phyloP scores from a whole-genome alignment of 2,113 vertebrate genomes.

The Thymallus thymallus region DNA sequence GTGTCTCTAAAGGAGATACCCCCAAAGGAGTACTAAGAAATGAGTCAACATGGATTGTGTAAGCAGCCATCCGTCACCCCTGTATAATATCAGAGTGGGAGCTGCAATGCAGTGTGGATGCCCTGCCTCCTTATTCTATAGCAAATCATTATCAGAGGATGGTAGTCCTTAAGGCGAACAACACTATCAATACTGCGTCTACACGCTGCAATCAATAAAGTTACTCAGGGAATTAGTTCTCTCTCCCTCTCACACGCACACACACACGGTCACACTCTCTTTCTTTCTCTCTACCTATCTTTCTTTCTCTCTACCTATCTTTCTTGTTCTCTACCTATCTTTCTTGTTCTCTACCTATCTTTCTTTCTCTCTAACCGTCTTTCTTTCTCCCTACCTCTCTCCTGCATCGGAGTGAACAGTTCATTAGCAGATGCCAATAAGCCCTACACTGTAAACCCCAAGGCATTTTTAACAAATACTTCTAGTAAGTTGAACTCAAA shows the following conservation, averaged over 20 bases:
- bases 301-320: background rate
- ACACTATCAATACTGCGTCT: constrained; percentile 70
- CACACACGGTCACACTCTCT: background rate
- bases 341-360: background rate
- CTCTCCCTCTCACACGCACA: background rate
- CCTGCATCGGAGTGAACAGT: constrained; percentile 53
- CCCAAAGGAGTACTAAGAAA: background rate
- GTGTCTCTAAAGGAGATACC: background rate
- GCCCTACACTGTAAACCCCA: constrained; percentile 24
- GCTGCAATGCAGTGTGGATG: constrained; percentile 64
- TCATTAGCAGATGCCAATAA: constrained; percentile 71
- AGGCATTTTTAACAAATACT: too few relatives aligned
- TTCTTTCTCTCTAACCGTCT: constrained; percentile 8
- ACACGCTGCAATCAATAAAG: constrained; percentile 63
- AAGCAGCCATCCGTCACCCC: constrained; percentile 13
- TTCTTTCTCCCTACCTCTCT: constrained; percentile 7
- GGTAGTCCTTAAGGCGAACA: constrained; percentile 62
- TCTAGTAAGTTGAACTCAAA: too few relatives aligned
- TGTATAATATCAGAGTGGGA: constrained; percentile 34
- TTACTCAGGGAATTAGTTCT: constrained; percentile 62
- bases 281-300: constrained; percentile 1
- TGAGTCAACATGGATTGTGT: constrained; percentile 2
- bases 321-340: background rate
- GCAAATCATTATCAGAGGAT: constrained; percentile 69
- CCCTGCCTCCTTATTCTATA: constrained; percentile 52